Percentiles rank a stretch among this genome's conserved stretches.
phyloP scores from a whole-genome alignment of 2,797 vertebrate genomes.

The Adrianichthys oophorus region DNA sequence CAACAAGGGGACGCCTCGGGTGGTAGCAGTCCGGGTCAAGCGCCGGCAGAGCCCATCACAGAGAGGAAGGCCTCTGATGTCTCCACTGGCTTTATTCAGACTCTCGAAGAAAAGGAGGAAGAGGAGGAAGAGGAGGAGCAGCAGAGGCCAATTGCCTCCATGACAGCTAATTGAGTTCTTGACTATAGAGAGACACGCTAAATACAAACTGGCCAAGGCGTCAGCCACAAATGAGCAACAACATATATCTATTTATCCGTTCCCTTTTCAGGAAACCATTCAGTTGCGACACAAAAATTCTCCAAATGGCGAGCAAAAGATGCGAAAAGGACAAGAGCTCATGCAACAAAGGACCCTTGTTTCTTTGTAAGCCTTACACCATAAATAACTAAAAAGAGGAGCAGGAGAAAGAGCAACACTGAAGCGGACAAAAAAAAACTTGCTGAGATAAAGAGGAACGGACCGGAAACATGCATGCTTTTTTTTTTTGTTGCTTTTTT shows the following conservation, averaged over 20 bases:
- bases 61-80: slow-evolving; percentile 90
- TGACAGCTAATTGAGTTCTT: slow-evolving; percentile 75
- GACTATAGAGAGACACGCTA: slow-evolving; percentile 47
- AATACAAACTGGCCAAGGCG: slow-evolving; percentile 55
- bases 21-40: slow-evolving; percentile 85
- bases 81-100: slow-evolving; percentile 88
- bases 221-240: slow-evolving; percentile 57
- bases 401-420: slow-evolving; percentile 30
- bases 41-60: slow-evolving; percentile 70
- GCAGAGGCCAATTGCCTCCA: slow-evolving; percentile 51
- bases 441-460: slow-evolving; percentile 45
- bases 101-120: slow-evolving; percentile 88
- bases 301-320: slow-evolving; percentile 36
- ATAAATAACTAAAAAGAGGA: slow-evolving; percentile 54
- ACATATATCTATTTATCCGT: slow-evolving; percentile 75
- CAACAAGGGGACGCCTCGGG: slow-evolving; percentile 88
- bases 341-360: slow-evolving; percentile 66
- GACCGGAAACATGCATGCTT: slow-evolving; percentile 79
- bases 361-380: slow-evolving; percentile 78
- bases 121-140: slow-evolving; percentile 72
- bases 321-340: slow-evolving; percentile 44
- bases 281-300: slow-evolving; percentile 46
- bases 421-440: slow-evolving; percentile 45
- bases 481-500: slow-evolving; percentile 67
- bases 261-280: slow-evolving; percentile 77